Evolutionary conservation across 1,140 invertebrate species (phyloP), one percentile per base, ranked within the genome.

Genomic region (Bombus sylvicola): DNA sequence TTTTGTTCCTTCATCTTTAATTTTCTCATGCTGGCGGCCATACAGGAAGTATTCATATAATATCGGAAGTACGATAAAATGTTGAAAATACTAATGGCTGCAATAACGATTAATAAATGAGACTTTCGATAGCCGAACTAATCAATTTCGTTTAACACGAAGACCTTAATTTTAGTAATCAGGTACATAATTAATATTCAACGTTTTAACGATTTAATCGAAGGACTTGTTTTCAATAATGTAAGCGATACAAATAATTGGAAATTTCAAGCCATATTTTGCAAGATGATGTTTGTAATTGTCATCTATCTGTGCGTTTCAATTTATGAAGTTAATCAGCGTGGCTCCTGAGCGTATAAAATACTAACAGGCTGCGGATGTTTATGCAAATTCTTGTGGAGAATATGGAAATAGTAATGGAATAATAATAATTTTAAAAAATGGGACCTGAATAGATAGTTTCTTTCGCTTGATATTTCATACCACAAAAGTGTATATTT

Each of bases 11-110:
- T 66, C 31, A 2, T 34, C 15, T 8, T 66, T 66, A 15, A 8
- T 66, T 31, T 66, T 66, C 12, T 37, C 5, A 28, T 31, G 57
- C 59, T 75, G 87, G 88, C 84, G 88, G 76, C 90, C 88, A 91
- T 91, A 91, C 72, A 88, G 90, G 90, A 53, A 53, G 47, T 8
- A 53, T 22, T 53, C 47, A 22, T 53, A 22, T 53, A 53, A 53
- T 88, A 68, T n/a, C 34, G 6, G 6, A 10, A 25, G 37, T 39
- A 25, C 25, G 2, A 15, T 37, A 3, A 22, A 25, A 62, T 62
- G 28, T 62, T n/a, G 59, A 13, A 62, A n/a, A 62, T 62, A n/a
- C 59, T n/a, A n/a, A 62, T 62, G 28, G 28, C 12, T 62, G 12
- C 28, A n/a, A 62, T 13, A 62, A n/a, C 12, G 59, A n/a, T n/a